Conservation (phyloP, 2,113 vertebrate species). For the Pelmatolapia mariae region DNA sequence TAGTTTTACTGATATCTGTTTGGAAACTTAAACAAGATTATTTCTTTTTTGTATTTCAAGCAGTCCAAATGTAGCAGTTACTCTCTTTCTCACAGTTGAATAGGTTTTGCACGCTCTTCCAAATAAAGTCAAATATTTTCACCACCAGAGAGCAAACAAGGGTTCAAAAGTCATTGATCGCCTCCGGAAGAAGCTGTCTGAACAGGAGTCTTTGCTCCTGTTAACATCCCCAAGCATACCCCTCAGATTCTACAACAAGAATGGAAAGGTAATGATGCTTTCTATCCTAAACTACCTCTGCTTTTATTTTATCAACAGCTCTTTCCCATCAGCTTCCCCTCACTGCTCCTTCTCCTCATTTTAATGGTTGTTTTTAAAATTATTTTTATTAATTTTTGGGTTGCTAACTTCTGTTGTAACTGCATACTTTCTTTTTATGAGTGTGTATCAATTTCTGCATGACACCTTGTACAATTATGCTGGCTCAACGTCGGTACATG, state of each 20-base stretch:
- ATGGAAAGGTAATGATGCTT: conserved; percentile 83
- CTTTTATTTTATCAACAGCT: background rate
- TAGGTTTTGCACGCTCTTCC: background rate
- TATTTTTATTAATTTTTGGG: background rate
- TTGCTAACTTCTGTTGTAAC: background rate
- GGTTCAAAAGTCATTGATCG: conserved; percentile 90
- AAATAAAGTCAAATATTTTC: background rate
- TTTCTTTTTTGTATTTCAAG: background rate
- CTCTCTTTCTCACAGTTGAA: background rate
- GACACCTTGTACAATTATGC: background rate
- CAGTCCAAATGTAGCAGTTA: background rate
- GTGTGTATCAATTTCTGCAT: background rate
- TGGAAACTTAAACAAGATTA: background rate
- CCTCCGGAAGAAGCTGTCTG: conserved; percentile 92
- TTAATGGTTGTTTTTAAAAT: background rate
- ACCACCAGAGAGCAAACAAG: conserved; percentile 87
- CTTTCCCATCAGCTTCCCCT: background rate
- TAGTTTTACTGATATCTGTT: background rate
- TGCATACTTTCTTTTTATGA: background rate
- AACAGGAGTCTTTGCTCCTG: conserved; percentile 92
- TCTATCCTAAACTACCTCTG: background rate
- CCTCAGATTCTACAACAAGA: conserved; percentile 86
- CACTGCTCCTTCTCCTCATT: background rate
- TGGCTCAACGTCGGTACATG: background rate
- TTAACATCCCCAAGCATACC: conserved; percentile 92